phyloP scores from a whole-genome alignment of 2,888 invertebrate species.

The Mayetiola destructor region DNA sequence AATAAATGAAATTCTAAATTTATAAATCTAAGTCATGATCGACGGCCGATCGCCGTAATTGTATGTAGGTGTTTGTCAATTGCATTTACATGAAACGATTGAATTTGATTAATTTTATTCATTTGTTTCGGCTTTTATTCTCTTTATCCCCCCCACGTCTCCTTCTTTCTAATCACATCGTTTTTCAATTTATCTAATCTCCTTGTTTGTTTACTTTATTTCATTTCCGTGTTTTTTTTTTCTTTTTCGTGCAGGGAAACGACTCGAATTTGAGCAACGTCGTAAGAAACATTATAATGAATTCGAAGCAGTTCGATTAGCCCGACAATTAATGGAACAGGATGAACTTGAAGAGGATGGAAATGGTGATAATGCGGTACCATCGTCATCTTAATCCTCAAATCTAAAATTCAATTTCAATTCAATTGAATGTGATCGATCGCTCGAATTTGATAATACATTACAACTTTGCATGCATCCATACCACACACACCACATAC shows the following conservation, averaged over 20 bases:
- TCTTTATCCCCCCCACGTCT: no score
- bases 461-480: no score
- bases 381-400: not conserved
- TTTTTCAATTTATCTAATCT: not conserved
- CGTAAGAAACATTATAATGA: constrained; percentile 97
- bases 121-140: no score
- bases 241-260: constrained; percentile 39
- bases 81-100: no score
- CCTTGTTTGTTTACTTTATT: not conserved
- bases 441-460: no score
- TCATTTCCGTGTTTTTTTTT: not conserved
- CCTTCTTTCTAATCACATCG: no score
- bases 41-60: no score
- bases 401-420: no score
- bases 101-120: no score
- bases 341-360: constrained; percentile 75
- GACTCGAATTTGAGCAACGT: constrained; percentile 77
- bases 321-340: constrained; percentile 77
- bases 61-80: no score
- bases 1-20: not conserved
- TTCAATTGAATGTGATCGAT: no score
- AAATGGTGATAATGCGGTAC: constrained; percentile 25
- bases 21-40: not conserved
- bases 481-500: no score
- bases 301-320: constrained; percentile 84